Conservation (phyloP, 2,797 vertebrate species). For the Oophaga sylvatica region DNA sequence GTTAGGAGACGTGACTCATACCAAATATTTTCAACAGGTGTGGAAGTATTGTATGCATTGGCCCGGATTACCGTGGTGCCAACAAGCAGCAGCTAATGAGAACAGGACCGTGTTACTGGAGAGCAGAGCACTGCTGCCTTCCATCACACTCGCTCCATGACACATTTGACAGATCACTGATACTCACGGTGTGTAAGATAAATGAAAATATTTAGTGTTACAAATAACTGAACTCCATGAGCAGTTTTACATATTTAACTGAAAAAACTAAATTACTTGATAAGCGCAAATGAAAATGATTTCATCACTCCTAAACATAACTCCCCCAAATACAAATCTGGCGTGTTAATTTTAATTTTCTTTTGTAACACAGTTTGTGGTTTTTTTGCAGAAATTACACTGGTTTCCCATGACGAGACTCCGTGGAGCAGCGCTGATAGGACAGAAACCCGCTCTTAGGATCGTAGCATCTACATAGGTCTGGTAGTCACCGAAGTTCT, state of each 20-base stretch:
- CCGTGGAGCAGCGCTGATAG: not conserved
- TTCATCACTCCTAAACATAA: not conserved
- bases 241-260: not conserved
- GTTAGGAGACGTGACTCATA: conserved; percentile 49
- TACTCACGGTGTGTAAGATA: not conserved
- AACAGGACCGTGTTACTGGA: conserved; percentile 27
- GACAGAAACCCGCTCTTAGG: not conserved
- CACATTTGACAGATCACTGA: not conserved
- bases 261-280: not conserved
- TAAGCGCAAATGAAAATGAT: not conserved
- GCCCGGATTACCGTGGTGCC: conserved; percentile 35
- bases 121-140: conserved; percentile 14
- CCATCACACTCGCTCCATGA: not conserved
- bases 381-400: not conserved
- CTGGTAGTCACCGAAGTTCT: not conserved
- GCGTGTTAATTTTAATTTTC: not conserved
- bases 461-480: not conserved
- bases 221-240: not conserved
- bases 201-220: not conserved
- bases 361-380: not conserved
- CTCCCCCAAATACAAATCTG: not conserved
- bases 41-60: conserved; percentile 31
- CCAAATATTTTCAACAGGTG: conserved; percentile 57
- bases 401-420: not conserved
- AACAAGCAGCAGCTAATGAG: conserved; percentile 46